phyloP scores from a whole-genome alignment of 2,888 invertebrate genomes.

The Bruchidius siliquastri region DNA sequence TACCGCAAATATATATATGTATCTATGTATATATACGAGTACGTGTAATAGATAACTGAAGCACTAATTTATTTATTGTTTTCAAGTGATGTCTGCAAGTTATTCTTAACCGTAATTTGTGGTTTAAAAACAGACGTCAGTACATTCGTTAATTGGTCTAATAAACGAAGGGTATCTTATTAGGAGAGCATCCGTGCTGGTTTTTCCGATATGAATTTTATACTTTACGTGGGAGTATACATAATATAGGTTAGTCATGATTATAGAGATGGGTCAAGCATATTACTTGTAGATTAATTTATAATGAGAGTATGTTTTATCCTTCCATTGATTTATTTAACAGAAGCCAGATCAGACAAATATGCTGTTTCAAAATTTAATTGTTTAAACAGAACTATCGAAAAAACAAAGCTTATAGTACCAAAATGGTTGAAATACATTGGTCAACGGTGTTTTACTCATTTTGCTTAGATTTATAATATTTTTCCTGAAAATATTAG shows the following conservation, averaged over 20 bases:
- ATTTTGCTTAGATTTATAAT: no score
- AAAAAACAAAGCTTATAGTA: no score
- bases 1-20: background rate
- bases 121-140: background rate
- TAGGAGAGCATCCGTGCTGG: background rate
- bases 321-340: no score
- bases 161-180: background rate
- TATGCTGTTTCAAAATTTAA: no score
- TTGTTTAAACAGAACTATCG: no score
- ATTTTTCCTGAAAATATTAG: no score
- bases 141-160: background rate
- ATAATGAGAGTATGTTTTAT: no score
- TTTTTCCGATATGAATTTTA: background rate
- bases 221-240: background rate
- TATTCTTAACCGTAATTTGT: background rate
- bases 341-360: no score
- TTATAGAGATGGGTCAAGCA: background rate
- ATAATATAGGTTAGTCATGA: background rate
- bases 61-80: background rate
- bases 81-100: background rate
- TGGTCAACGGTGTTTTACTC: no score
- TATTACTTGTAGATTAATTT: no score
- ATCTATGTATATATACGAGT: background rate
- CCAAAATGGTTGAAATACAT: no score
- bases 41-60: background rate